Conservation (phyloP, 2,113 vertebrate species). For the Okapia johnstoni region DNA sequence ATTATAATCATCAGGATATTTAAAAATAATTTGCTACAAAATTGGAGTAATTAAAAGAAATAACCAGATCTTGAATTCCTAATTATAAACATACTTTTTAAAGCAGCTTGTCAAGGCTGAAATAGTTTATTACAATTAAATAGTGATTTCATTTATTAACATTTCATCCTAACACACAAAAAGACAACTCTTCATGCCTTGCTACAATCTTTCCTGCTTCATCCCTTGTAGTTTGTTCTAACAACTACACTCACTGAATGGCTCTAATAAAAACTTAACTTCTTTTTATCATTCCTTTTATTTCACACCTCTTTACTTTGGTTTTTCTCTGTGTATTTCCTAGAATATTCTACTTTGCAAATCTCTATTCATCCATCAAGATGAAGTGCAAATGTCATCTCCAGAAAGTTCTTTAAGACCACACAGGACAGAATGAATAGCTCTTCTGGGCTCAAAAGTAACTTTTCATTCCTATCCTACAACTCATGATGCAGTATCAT, state of each 20-base stretch:
- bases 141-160: not conserved
- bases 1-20: constrained; percentile 32
- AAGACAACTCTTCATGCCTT: not conserved
- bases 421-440: not conserved
- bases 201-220: not conserved
- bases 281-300: not conserved
- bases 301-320: not conserved
- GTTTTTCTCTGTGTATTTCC: not conserved
- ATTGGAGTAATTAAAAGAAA: constrained; percentile 34
- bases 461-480: not conserved
- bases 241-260: not conserved
- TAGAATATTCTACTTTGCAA: not conserved
- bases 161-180: not conserved
- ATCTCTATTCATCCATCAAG: not conserved
- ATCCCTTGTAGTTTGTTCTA: not conserved
- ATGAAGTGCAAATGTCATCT: not conserved
- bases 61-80: constrained; percentile 1
- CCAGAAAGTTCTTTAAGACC: not conserved
- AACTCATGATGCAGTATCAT: no score
- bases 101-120: constrained; percentile 20
- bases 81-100: not conserved
- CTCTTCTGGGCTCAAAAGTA: not conserved
- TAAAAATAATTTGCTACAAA: constrained; percentile 57
- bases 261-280: not conserved
- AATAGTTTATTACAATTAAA: constrained; percentile 9